A percentile compares a stretch with the other conserved stretches of the same genome.
phyloP scores from a whole-genome alignment of 2,113 vertebrate genomes.

The Herpailurus yagouaroundi region DNA sequence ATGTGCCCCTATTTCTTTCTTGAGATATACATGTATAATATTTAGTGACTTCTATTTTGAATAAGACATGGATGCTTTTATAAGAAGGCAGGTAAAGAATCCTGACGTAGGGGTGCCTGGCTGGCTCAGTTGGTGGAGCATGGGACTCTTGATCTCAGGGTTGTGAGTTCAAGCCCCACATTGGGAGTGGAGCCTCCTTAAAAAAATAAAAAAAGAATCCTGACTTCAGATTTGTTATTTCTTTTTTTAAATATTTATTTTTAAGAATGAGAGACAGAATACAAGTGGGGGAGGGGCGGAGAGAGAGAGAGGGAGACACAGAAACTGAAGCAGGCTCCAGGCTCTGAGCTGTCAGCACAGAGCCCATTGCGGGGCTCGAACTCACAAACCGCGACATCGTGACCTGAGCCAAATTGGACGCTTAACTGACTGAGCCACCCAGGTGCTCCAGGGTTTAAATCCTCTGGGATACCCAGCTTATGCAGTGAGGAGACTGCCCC shows the following conservation, averaged over 20 bases:
- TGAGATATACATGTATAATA: not conserved
- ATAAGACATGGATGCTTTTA: conserved; percentile 6
- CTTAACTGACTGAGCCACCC: no score
- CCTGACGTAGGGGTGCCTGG: not conserved
- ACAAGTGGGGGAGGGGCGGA: no score
- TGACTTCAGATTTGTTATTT: not conserved
- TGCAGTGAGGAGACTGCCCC: not conserved
- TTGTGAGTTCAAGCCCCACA: not conserved
- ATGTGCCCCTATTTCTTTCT: not conserved
- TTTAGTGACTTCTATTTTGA: conserved; percentile 43
- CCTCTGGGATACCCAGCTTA: not conserved
- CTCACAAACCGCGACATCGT: no score
- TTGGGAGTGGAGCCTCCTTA: not conserved
- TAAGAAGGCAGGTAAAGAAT: conserved; percentile 16
- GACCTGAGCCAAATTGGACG: no score
- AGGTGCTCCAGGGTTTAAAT: not conserved
- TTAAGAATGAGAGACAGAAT: no score
- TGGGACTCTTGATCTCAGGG: not conserved
- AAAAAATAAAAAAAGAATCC: not conserved
- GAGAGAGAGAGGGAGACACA: no score
- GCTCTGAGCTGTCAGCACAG: no score
- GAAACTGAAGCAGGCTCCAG: no score
- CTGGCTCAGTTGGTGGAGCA: not conserved
- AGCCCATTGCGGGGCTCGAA: no score
- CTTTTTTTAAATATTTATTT: no score